Percentiles rank a stretch among this genome's conserved stretches.
These are phyloP conservation scores for Psephotus haematonotus DNA, from an alignment of 2,113 vertebrate species.

Conservation along the genomic window DNA sequence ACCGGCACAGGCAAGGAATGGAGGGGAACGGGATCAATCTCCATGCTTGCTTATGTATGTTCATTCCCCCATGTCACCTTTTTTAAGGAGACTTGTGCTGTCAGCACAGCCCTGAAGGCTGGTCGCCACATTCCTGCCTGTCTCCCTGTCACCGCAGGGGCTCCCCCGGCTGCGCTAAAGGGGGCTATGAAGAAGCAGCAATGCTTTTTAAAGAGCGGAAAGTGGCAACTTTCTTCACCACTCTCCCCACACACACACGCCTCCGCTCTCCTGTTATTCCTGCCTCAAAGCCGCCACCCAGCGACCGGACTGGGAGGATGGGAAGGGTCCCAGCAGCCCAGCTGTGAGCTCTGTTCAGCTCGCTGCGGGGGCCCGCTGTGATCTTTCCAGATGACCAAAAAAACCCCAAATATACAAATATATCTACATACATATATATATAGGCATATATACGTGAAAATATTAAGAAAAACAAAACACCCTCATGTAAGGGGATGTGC, in stretches of 20 bases:
- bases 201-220: not conserved
- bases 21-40: not conserved
- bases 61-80: not conserved
- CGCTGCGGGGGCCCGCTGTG: not conserved
- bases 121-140: not conserved
- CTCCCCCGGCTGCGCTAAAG: not conserved
- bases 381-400: not conserved
- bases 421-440: not conserved
- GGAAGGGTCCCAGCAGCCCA: constrained; percentile 27
- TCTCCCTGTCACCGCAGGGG: not conserved
- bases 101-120: not conserved
- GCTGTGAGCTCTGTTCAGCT: not conserved
- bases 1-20: not conserved
- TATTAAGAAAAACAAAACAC: not conserved
- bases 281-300: constrained; percentile 67
- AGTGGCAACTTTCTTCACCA: not conserved
- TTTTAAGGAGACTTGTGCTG: not conserved
- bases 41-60: not conserved
- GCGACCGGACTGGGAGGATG: not conserved
- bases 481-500: not conserved
- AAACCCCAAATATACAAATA: not conserved
- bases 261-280: constrained; percentile 8
- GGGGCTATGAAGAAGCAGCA: not conserved
- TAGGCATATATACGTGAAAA: not conserved
- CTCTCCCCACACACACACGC: not conserved